Evolutionary conservation across 1,140 invertebrate genomes (phyloP), one percentile per base, ranked within the genome.

Genomic region (Lucilia sericata): DNA sequence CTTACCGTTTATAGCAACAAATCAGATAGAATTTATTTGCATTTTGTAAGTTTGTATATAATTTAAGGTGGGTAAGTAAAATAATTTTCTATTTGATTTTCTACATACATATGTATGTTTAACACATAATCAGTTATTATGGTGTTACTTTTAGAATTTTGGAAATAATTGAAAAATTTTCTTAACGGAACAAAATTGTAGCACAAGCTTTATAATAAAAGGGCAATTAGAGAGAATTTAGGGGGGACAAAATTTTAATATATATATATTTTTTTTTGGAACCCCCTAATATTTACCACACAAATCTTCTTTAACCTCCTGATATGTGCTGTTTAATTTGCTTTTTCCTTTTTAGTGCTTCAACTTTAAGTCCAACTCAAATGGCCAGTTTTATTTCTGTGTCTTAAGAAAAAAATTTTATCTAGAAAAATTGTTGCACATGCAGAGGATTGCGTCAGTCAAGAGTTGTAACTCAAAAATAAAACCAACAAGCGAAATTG

Each of bases 401-500:
- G 17, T 78, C 21, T 80, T n/a, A 49, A 47, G 36, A n/a, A 49
- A 49, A 55, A 14, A 55, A 47, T 19, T 51, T 80, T 80, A 70
- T 19, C 19, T 70, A 25, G 47, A 80, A 80, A 80, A 80, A 19
- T 13, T 80, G 76, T 51, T 49, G 47, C n/a, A 80, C 42, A 80
- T 80, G 76, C 47, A 51, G 49, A 80, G 25, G 74, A 75, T 17
- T 17, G 14, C 13, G 13, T 60, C 17, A 60, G 51, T n/a, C 14
- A 60, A 17, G 55, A n/a, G 55, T 60, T 60, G 55, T 34, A 47
- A 78, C 75, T 42, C 65, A 70, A 25, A 70, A 70, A 25, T n/a
- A 19, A 65, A 65, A 17, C 25, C 25, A 30, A 30, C 25, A 30
- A 30, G 25, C 14, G n/a, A 65, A 17, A 65, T 19, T 65, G 19